These are phyloP conservation scores for Henicopernis longicauda DNA, from an alignment of 2,113 vertebrate species.

Conservation along the genomic window DNA sequence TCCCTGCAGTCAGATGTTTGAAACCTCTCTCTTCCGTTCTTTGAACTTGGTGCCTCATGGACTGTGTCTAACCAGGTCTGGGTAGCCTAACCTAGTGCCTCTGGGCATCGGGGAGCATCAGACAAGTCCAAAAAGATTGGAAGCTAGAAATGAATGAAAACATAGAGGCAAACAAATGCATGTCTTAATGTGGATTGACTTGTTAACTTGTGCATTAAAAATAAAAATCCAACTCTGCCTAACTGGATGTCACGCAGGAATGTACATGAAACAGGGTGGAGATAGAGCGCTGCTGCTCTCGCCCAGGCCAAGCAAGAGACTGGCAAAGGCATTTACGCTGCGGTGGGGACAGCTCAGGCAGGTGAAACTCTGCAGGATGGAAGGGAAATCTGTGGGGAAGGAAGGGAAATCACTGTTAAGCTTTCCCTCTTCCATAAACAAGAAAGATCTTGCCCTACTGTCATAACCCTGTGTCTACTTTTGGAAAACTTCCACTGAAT, in stretches of 20 bases:
- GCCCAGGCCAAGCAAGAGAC: not conserved
- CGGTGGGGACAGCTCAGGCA: not conserved
- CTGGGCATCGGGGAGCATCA: not conserved
- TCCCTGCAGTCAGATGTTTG: not conserved
- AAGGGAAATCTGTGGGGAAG: not conserved
- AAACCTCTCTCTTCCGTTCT: not conserved
- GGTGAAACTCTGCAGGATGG: not conserved
- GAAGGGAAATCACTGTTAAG: not conserved
- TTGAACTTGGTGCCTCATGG: not conserved
- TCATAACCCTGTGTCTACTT: not conserved
- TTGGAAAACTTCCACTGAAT: not conserved
- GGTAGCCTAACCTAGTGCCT: not conserved
- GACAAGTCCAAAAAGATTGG: not conserved
- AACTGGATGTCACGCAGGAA: not conserved
- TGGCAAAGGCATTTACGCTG: fast-evolving
- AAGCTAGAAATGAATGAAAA: not conserved
- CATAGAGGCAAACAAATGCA: not conserved
- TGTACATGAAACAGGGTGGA: not conserved
- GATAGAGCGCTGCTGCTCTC: fast-evolving
- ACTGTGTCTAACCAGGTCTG: not conserved
- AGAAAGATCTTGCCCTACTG: not conserved
- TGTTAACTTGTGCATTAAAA: not conserved
- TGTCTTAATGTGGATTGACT: not conserved
- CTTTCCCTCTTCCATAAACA: not conserved
- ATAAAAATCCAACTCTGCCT: not conserved